Base-by-base conservation (phyloP, 2,113 vertebrate genomes). In the Heliornis fulica region DNA sequence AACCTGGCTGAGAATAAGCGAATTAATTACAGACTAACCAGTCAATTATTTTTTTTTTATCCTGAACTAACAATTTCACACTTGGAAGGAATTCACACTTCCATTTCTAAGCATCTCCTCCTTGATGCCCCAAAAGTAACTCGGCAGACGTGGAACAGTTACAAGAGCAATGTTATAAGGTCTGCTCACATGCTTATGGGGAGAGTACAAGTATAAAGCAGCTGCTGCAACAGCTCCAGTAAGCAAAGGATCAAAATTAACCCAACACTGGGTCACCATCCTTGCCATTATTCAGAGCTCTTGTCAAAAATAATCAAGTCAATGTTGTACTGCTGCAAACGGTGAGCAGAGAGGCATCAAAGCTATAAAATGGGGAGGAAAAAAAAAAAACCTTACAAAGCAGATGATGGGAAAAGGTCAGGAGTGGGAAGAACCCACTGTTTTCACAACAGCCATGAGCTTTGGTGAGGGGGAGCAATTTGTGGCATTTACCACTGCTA, bases 221-320 rank as follows among this genome's bases (percentile, higher is more conserved):
- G 80, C 83, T 88, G 75, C 76, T 83, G 79, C 77, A 74, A 34
- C 15, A 75, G 78, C 72, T 91, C 43, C 46, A 45, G 77, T 29
- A 10, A 26, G 53, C 72, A 89, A 69, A 66, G 14, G 65, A 84
- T 5, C 43, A 29, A 56, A 90, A 94, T 76, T 15, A 95, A 83
- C 91, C 45, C 69, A 51, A 20, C 13, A 21, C 5, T 38, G 60
- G 94, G 86, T 61, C 93, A 87, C 45, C 40, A 59, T 31, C 56
- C 48, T 61, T 70, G 17, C 41, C 31, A 51, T 34, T 63, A 48
- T 7, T 59, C 68, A 65, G 83, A 88, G 64, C 77, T 63, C 87
- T 28, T 91, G 74, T 79, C 90, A 89, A 66, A 93, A 91, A 87
- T 16, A 90, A 96, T 90, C 90, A 96, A 90, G 93, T 82, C 81